Conservation (phyloP, 2,113 vertebrate species). For the Herpailurus yagouaroundi region DNA sequence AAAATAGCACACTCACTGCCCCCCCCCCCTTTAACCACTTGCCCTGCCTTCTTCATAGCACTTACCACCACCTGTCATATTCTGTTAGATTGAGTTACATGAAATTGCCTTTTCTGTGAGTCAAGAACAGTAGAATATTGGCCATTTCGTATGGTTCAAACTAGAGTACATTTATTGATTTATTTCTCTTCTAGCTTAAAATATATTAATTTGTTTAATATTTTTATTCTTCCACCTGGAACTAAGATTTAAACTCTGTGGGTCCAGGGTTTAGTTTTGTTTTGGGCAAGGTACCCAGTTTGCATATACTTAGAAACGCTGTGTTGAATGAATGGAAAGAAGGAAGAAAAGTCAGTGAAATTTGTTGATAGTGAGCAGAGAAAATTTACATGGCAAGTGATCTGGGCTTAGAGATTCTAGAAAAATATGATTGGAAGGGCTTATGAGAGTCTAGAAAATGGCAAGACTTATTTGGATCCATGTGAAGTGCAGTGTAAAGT, state of each 20-base stretch:
- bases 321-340: background rate
- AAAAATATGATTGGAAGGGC: background rate
- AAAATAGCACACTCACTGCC: background rate
- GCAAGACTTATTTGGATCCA: background rate
- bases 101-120: background rate
- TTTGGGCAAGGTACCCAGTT: background rate
- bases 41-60: background rate
- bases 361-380: constrained; percentile 1
- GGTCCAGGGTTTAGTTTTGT: constrained; percentile 1
- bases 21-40: background rate
- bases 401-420: background rate
- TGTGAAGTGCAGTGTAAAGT: background rate
- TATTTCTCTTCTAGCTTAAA: background rate
- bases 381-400: background rate
- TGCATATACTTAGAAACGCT: background rate
- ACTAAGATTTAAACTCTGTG: background rate
- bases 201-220: background rate
- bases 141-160: background rate
- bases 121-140: background rate
- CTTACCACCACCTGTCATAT: background rate
- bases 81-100: background rate
- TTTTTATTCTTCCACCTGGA: background rate
- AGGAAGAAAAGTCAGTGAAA: background rate
- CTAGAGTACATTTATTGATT: background rate
- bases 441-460: constrained; percentile 17